Conservation (phyloP, 2,797 vertebrate species). For the Sphaeramia orbicularis region DNA sequence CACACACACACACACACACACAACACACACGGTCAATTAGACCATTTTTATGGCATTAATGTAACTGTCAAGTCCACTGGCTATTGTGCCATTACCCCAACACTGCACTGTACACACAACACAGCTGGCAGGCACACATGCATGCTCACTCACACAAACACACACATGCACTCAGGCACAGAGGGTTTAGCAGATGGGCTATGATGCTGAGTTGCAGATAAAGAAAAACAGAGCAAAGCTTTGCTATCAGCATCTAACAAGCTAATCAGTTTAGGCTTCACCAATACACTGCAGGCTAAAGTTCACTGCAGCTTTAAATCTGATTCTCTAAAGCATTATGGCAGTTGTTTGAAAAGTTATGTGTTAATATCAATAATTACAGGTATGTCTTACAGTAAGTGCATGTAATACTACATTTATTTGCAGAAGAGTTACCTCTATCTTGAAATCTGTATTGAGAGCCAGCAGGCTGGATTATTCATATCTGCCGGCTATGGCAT, state of each 20-base stretch:
- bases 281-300: conserved; percentile 55
- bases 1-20: conserved; percentile 23
- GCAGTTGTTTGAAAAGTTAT: not conserved
- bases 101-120: conserved; percentile 48
- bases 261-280: conserved; percentile 75
- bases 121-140: conserved; percentile 53
- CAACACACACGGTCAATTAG: conserved; percentile 68
- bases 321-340: conserved; percentile 6
- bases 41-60: conserved; percentile 67
- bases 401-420: too few species aligned
- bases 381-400: too few species aligned
- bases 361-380: not conserved
- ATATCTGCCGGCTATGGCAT: conserved; percentile 2
- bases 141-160: conserved; percentile 16
- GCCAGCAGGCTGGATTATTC: not conserved
- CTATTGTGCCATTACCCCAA: conserved; percentile 50
- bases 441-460: not conserved
- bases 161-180: conserved; percentile 34
- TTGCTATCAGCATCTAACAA: conserved; percentile 73
- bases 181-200: conserved; percentile 65
- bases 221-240: conserved; percentile 69
- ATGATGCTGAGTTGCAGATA: conserved; percentile 75
- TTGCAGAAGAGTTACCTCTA: not conserved
- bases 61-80: conserved; percentile 68
- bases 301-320: conserved; percentile 49